Evolutionary conservation across 1,140 invertebrate species (phyloP), one percentile per base, ranked within the genome.

Genomic region (Sycophila sp.): DNA sequence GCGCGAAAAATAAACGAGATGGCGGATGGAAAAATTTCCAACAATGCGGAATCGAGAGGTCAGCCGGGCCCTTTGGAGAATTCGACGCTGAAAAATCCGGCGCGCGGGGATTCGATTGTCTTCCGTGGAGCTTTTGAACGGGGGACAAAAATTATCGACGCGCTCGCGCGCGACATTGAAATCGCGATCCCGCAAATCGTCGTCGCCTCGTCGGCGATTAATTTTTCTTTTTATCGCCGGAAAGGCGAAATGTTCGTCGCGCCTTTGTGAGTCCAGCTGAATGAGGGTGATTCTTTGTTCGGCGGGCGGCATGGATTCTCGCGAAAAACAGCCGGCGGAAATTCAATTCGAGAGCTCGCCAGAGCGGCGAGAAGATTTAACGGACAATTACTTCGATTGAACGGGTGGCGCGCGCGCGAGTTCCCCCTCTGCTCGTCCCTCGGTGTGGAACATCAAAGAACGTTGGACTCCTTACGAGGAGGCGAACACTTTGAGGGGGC

Each of bases 321-420:
- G 17, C 22, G 40, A 8, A 67, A 67, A 67, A 49, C 40, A 15
- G 40, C 22, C 22, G 4, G 7, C 36, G 26, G 26, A 74, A 73
- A 80, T 78, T 81, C 78, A 79, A 80, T 80, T 81, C 66, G 62
- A 59, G 30, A 68, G 32, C 38, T 59, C 42, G n/a, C n/a, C 45
- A 22, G 34, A 40, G n/a, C n/a, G 62, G 49, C 45, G 69, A 76
- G 70, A 69, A 76, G 78, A 81, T 81, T 81, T 76, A 78, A 79
- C 79, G 76, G 63, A 72, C 77, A 80, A 83, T 83, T 83, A 79
- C 75, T 74, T 74, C 76, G 76, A 82, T 81, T 80, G 78, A 78
- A 73, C 60, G 67, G 73, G 30, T 17, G 32, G 42, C 47, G 11
- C 8, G 42, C 42, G 42, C 8, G 26, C 64, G 45, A 73, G 75